Evolutionary conservation across 2,797 vertebrate genomes (phyloP).

Genomic region (Rhinoraja longicauda): DNA sequence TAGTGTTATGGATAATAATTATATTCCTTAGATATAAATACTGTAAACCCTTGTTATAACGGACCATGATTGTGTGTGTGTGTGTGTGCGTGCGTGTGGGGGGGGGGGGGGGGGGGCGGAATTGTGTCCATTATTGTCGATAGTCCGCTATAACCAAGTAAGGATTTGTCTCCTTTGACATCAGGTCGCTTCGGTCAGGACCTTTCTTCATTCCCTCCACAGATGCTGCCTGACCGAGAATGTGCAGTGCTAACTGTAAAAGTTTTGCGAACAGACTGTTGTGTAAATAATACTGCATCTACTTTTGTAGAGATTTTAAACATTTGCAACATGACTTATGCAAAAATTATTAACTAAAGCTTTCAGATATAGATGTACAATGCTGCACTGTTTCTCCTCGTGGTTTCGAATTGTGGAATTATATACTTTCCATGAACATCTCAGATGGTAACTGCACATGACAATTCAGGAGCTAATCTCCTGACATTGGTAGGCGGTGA

Average conservation of each 20-base stretch:
- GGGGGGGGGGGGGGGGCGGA: too few relatives aligned
- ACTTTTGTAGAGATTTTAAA: neutral
- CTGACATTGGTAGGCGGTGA: neutral
- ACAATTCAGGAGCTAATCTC: neutral
- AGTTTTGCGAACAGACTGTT: neutral
- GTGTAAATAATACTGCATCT: neutral
- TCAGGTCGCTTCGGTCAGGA: too few relatives aligned
- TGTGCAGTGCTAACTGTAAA: too few relatives aligned
- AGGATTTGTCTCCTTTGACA: too few relatives aligned
- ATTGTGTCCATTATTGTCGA: too few relatives aligned
- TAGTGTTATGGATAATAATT: constrained; percentile 1
- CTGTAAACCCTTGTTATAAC: too few relatives aligned
- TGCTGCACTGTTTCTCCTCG: neutral
- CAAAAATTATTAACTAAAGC: neutral
- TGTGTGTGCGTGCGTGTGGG: too few relatives aligned
- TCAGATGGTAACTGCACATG: neutral
- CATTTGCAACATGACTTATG: neutral
- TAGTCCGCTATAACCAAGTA: too few relatives aligned
- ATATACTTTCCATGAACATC: neutral
- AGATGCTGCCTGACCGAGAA: too few relatives aligned
- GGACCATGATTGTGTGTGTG: too few relatives aligned
- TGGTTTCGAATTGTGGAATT: neutral
- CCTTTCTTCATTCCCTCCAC: too few relatives aligned
- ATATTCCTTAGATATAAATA: neutral
- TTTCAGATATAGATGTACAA: neutral